Percentiles rank a stretch among this genome's conserved stretches.
Evolutionary conservation across 2,888 invertebrate genomes (phyloP).

Genomic region (Gymnocheta viridis): DNA sequence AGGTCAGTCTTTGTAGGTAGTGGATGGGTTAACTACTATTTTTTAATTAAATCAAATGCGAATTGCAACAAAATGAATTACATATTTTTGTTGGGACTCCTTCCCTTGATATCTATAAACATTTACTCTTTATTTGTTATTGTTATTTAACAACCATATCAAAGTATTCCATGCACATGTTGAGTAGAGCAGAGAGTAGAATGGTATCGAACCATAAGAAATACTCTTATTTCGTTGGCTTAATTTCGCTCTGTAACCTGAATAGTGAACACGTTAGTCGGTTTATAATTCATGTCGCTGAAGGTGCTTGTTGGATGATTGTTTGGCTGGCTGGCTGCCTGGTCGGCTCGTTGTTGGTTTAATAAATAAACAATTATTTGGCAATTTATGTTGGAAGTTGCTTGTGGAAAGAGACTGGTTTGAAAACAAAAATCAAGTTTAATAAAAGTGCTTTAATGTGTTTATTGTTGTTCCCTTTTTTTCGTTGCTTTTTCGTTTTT

Average conservation of each 20-base stretch:
- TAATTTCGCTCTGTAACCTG: constrained; percentile 19
- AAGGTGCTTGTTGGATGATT: constrained; percentile 28
- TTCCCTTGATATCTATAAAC: not conserved
- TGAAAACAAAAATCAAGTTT: constrained; percentile 24
- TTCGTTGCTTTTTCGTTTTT: not conserved
- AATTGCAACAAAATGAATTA: no score
- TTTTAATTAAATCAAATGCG: no score
- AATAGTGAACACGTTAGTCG: constrained; percentile 42
- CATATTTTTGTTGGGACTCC: not conserved
- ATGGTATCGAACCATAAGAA: constrained; percentile 4
- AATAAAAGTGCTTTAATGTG: constrained; percentile 33
- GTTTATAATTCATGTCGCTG: constrained; percentile 48
- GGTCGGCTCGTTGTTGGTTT: constrained; percentile 34
- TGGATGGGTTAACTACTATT: no score
- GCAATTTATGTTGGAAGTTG: constrained; percentile 22
- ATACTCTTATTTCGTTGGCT: constrained; percentile 14
- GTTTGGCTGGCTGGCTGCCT: constrained; percentile 46
- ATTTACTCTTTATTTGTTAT: constrained; percentile 13
- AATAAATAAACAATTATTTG: no score
- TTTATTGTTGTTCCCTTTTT: not conserved
- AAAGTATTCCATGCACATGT: not conserved
- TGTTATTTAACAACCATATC: not conserved
- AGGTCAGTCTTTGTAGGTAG: no score
- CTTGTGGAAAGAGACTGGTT: not conserved
- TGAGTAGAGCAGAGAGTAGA: not conserved